These are phyloP conservation scores for Dryomyza anilis DNA, from an alignment of 2,888 invertebrate species.

Conservation along the genomic window DNA sequence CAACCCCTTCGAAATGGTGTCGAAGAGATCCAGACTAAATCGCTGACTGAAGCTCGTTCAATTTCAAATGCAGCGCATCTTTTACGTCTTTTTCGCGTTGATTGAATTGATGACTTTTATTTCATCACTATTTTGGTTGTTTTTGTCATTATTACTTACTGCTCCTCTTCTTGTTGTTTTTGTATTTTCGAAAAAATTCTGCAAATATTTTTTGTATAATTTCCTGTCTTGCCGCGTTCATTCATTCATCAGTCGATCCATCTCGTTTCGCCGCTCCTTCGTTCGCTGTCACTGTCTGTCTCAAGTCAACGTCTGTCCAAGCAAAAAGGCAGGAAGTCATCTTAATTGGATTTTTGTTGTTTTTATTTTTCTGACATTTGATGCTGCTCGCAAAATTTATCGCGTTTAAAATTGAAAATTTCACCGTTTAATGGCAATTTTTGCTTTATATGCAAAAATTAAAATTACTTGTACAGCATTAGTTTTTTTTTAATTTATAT, in stretches of 20 bases:
- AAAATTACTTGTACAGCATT: slow-evolving; percentile 31
- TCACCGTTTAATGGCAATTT: not conserved
- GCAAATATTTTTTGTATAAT: not conserved
- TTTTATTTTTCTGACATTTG: slow-evolving; percentile 6
- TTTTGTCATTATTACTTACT: not conserved
- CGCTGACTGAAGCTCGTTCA: not conserved
- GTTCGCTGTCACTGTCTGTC: not conserved
- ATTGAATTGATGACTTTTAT: slow-evolving; percentile 1
- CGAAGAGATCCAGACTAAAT: too few relatives aligned
- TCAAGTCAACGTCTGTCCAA: not conserved
- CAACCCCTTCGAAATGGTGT: too few relatives aligned
- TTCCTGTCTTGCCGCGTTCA: too few relatives aligned
- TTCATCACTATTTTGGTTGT: not conserved
- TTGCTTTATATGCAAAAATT: not conserved
- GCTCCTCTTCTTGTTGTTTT: not conserved
- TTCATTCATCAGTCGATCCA: not conserved
- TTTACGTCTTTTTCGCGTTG: not conserved
- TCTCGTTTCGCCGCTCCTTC: not conserved
- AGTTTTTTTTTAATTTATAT: too few relatives aligned
- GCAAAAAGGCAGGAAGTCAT: slow-evolving; percentile 2
- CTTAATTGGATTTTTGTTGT: slow-evolving; percentile 12
- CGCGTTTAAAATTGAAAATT: too few relatives aligned
- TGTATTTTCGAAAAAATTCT: not conserved
- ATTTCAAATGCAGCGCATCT: not conserved
- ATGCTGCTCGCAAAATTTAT: not conserved